Evolutionary conservation across 2,797 vertebrate genomes (phyloP), one percentile per base, ranked within the genome.

Genomic region (Neostethus bicornis): DNA sequence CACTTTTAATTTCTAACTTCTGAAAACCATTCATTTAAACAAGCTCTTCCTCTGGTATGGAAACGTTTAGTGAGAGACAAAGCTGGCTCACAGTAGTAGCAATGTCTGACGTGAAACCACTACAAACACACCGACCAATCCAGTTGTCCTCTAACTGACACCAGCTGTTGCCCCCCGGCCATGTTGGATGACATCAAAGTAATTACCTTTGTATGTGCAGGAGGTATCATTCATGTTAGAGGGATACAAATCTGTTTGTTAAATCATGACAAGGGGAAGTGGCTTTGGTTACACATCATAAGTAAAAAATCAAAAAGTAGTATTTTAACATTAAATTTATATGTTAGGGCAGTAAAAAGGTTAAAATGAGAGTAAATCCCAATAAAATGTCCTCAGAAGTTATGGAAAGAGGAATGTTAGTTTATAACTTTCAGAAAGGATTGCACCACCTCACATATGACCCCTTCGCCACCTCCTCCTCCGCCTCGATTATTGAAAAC

Each of bases 91-190:
- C 9, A 26, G 13, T 43, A 48, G 44, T 11, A 21, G 13, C 28
- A 32, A 49, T 17, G 41, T 57, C 34, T 28, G 39, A 11, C 16
- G 35, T 65, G 53, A 60, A 50, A 44, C 61, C 57, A 61, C 50
- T 45, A 46, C 52, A 62, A 50, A 55, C 51, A 46, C 29, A 45
- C 16, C 58, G 37, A 61, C 31, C 35, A 53, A 39, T 57, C 26
- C 43, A 20, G 34, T 56, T 37, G 26, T 61, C 52, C 50, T 64
- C 47, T 57, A 54, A 73, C 29, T 42, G 44, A 59, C 47, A 19
- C 58, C 70, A 69, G 64, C 64, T 54, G 70, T 56, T 68, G 56
- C 61, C 26, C 43, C n/a, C 11, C 7, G 25, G 64, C 61, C 32
- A 28, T 13, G 24, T 48, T 67, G 48, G 48, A 50, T 4, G 9